Conservation (phyloP, 2,888 invertebrate species). For the Clanis bilineata region DNA sequence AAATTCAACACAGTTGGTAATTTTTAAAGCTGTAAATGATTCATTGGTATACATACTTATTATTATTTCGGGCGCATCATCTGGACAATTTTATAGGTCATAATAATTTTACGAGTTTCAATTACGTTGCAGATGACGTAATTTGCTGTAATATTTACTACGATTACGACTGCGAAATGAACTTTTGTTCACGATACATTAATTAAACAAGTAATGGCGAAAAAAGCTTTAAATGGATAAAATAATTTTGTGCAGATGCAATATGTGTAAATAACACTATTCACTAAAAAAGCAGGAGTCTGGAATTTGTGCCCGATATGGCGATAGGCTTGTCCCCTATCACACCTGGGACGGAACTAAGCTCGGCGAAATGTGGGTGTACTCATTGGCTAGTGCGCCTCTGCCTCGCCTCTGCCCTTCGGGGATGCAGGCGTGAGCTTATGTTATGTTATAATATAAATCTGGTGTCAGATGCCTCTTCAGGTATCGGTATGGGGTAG, state of each 20-base stretch:
- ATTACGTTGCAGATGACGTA: conserved; percentile 42
- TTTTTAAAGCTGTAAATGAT: conserved; percentile 19
- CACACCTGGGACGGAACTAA: too few species aligned
- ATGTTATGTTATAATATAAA: conserved; percentile 40
- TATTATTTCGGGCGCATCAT: conserved; percentile 17
- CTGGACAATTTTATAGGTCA: conserved; percentile 46
- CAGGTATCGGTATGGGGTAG: conserved; percentile 51
- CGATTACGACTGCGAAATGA: background rate
- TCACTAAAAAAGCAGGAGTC: too few species aligned
- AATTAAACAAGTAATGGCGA: background rate
- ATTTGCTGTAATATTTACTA: conserved; percentile 10
- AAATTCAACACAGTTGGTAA: background rate
- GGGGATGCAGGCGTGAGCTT: too few species aligned
- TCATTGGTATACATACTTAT: conserved; percentile 21
- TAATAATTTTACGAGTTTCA: conserved; percentile 47
- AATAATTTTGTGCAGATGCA: background rate
- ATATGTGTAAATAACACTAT: too few species aligned
- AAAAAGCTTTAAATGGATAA: too few species aligned
- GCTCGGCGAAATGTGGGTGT: too few species aligned
- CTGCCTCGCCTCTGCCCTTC: too few species aligned
- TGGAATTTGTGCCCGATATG: too few species aligned
- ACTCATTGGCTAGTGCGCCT: too few species aligned
- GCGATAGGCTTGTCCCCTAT: too few species aligned
- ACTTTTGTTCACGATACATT: background rate
- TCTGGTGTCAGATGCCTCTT: conserved; percentile 42